Evolutionary conservation across 2,888 invertebrate species (phyloP), one percentile per base, ranked within the genome.

Genomic region (Amiota minor): DNA sequence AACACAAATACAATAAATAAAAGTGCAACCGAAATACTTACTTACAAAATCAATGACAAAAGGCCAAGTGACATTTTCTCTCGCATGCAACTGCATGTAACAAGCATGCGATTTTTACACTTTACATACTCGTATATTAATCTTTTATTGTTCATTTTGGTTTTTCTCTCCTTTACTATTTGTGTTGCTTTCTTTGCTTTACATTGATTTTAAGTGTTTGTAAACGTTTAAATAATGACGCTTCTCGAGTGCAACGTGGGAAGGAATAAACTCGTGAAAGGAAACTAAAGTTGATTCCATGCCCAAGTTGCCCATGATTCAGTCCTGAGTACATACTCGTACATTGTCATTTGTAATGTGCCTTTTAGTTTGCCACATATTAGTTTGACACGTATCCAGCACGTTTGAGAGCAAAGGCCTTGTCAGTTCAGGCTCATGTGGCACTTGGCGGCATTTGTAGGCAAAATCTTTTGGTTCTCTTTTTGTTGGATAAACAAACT

Each of bases 171-270:
- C 11, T 62, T 62, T 35, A 10, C 35, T 35, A 35, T 35, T 35
- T 35, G 35, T 35, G n/a, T 56, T 18, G n/a, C 59, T 11, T 20
- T 59, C 20, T 12, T 16, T 11, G 23, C 10, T 20, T 59, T 16
- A 4, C 35, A 35, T 35, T 35, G 35, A 23, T 18, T 11, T 53
- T 20, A 68, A 68, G 16, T 18, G 67, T 53, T n/a, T 59, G 67
- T 68, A 68, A 68, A 68, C 23, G 23, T 23, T 68, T 68, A 12
- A 68, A 68, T 68, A 68, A 68, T 68, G 50, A 68, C 18, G 67
- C 50, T 16, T 35, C 35, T 35, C 35, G 6, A 35, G 35, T 35
- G 35, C 35, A 35, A 35, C 2, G 53, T 53, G 53, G 16, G 53
- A 53, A 53, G 53, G 14, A 9, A 12, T 6, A 35, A 6, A n/a